Percentiles rank a stretch among this genome's conserved stretches.
phyloP scores from a whole-genome alignment of 2,113 vertebrate genomes.

The rabbit (Oryctolagus cuniculus) region DNA sequence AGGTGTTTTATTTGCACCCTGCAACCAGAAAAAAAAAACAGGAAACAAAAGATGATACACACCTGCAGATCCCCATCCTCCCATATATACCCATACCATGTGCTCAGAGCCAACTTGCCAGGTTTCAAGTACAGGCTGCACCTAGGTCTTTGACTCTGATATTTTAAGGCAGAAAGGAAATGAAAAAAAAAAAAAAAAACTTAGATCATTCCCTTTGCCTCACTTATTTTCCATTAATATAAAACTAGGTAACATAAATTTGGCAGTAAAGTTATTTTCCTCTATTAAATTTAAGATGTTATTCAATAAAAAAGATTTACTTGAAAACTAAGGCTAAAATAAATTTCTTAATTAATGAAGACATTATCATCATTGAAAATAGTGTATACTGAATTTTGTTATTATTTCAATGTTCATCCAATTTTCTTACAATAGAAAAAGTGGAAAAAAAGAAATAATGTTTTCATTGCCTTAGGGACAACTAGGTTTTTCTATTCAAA shows the following conservation, averaged over 20 bases:
- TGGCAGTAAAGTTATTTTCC: background rate
- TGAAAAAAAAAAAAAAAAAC: too few relatives aligned
- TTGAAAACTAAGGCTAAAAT: conserved; percentile 67
- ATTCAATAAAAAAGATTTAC: conserved; percentile 48
- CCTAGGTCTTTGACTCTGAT: background rate
- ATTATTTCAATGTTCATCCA: conserved; percentile 65
- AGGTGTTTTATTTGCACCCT: background rate
- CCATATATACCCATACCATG: background rate
- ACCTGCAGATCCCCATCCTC: too few relatives aligned
- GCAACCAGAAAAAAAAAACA: background rate
- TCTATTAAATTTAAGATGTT: conserved; percentile 61
- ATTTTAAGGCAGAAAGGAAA: too few relatives aligned
- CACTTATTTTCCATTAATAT: conserved; percentile 14
- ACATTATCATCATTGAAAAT: conserved; percentile 43
- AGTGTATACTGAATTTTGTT: conserved; percentile 63
- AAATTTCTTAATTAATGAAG: conserved; percentile 69
- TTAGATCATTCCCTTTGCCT: background rate
- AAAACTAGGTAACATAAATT: conserved; percentile 19
- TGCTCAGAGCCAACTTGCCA: too few relatives aligned
- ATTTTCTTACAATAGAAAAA: conserved; percentile 61
- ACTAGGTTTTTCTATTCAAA: conserved; percentile 62
- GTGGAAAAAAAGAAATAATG: background rate
- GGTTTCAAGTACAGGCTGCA: too few relatives aligned
- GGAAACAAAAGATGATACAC: background rate
- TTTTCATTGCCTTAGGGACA: conserved; percentile 67